These are phyloP conservation scores for Silvanus unidentatus DNA, from an alignment of 2,888 invertebrate species.

Conservation along the genomic window DNA sequence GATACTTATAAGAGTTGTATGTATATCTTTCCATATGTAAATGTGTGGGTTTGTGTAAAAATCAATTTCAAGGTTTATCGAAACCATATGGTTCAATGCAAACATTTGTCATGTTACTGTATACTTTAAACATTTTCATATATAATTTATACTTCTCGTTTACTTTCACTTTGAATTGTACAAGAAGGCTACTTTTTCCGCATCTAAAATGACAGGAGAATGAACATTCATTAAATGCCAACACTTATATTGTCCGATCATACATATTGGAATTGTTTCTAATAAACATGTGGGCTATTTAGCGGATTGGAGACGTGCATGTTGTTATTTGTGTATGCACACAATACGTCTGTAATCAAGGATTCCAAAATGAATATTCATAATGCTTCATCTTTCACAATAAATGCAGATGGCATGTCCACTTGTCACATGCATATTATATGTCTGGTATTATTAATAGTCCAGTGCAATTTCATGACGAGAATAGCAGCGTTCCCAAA, in stretches of 20 bases:
- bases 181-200: too few relatives aligned
- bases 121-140: background rate
- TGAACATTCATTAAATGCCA: too few relatives aligned
- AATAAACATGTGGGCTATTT: too few relatives aligned
- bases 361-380: conserved; percentile 27
- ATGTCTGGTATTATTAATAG: conserved; percentile 28
- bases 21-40: too few relatives aligned
- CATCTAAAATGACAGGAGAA: too few relatives aligned
- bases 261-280: too few relatives aligned
- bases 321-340: background rate
- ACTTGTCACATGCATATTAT: conserved; percentile 32
- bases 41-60: too few relatives aligned
- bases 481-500: conserved; percentile 28
- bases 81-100: background rate
- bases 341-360: background rate
- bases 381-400: conserved; percentile 26
- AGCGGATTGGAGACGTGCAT: background rate
- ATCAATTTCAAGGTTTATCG: too few relatives aligned
- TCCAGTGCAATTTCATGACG: conserved; percentile 27
- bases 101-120: background rate
- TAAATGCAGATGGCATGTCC: conserved; percentile 32
- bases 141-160: background rate
- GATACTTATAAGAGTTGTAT: too few relatives aligned
- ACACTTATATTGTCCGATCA: too few relatives aligned
- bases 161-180: too few relatives aligned